phyloP scores from a whole-genome alignment of 2,888 invertebrate species.

The Drosophila macrospina region DNA sequence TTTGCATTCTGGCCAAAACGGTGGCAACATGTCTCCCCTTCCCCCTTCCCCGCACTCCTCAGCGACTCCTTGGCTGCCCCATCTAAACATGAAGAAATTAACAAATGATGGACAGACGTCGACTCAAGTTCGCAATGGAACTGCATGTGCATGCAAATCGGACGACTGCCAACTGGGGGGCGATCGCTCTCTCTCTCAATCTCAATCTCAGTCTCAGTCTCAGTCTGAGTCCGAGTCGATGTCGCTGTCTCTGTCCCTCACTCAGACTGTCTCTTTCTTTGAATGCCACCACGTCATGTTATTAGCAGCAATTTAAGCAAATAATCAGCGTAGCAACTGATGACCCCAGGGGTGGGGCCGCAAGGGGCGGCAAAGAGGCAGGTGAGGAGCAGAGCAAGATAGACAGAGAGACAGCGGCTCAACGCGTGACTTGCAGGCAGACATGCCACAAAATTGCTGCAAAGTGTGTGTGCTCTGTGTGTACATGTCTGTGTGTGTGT shows the following conservation, averaged over 20 bases:
- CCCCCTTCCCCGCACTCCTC: conserved; percentile 7
- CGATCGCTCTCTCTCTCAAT: conserved; percentile 44
- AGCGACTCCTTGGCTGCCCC: conserved; percentile 4
- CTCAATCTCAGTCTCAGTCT: conserved; percentile 16
- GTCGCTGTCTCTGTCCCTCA: conserved; percentile 9
- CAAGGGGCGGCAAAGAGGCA: neutral
- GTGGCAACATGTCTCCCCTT: conserved; percentile 64
- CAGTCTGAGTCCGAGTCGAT: too few relatives aligned
- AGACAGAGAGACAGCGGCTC: conserved; percentile 30
- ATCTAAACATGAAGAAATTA: conserved; percentile 76
- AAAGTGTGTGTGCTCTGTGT: conserved; percentile 47
- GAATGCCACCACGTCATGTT: conserved; percentile 84
- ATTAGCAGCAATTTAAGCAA: conserved; percentile 85
- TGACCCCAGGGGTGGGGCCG: conserved; percentile 20
- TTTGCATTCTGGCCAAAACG: conserved; percentile 55
- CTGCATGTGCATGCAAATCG: conserved; percentile 65
- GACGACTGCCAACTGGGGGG: conserved; percentile 66
- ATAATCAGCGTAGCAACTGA: conserved; percentile 81
- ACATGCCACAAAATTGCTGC: conserved; percentile 62
- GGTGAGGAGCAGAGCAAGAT: neutral
- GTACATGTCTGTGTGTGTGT: conserved; percentile 38
- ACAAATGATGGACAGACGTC: conserved; percentile 83
- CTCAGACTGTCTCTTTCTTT: conserved; percentile 33
- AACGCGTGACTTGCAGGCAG: conserved; percentile 74
- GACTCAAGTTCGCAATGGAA: conserved; percentile 32